Evolutionary conservation across 2,888 invertebrate genomes (phyloP).

Genomic region (Ditula angustiorana): DNA sequence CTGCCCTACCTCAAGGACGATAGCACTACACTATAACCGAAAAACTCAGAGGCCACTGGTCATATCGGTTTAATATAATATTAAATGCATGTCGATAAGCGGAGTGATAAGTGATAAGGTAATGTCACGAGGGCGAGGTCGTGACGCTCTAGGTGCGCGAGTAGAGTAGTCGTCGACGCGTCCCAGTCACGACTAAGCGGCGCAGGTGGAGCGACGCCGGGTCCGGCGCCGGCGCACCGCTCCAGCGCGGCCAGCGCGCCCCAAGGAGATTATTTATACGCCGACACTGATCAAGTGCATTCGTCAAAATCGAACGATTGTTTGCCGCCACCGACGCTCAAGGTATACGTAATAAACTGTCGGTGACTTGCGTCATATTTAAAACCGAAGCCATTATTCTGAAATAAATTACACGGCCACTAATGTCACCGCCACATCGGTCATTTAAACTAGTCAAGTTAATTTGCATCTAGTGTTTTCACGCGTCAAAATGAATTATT

Average conservation of each 20-base stretch:
- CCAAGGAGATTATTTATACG: conserved; percentile 75
- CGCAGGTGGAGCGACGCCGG: conserved; percentile 52
- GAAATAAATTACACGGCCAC: conserved; percentile 32
- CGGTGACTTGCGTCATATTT: conserved; percentile 23
- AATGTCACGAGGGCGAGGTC: conserved; percentile 75
- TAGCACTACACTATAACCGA: conserved; percentile 50
- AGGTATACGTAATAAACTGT: background rate
- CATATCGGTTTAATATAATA: conserved; percentile 60
- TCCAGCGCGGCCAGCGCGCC: conserved; percentile 57
- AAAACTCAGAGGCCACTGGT: conserved; percentile 36
- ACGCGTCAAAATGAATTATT: conserved; percentile 30
- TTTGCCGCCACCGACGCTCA: conserved; percentile 40
- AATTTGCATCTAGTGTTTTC: conserved; percentile 32
- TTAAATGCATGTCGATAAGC: conserved; percentile 57
- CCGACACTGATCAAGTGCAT: conserved; percentile 65
- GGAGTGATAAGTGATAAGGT: conserved; percentile 72
- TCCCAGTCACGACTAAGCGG: conserved; percentile 78
- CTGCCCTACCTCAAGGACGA: conserved; percentile 56
- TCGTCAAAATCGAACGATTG: conserved; percentile 62
- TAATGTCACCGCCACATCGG: conserved; percentile 30
- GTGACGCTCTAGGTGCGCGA: conserved; percentile 58
- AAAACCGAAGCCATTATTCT: conserved; percentile 26
- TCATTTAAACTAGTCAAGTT: conserved; percentile 28
- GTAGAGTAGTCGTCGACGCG: conserved; percentile 79
- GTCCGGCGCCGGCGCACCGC: conserved; percentile 71